Base-by-base conservation (phyloP, 2,113 vertebrate species). In the Aspidoscelis tigris region DNA sequence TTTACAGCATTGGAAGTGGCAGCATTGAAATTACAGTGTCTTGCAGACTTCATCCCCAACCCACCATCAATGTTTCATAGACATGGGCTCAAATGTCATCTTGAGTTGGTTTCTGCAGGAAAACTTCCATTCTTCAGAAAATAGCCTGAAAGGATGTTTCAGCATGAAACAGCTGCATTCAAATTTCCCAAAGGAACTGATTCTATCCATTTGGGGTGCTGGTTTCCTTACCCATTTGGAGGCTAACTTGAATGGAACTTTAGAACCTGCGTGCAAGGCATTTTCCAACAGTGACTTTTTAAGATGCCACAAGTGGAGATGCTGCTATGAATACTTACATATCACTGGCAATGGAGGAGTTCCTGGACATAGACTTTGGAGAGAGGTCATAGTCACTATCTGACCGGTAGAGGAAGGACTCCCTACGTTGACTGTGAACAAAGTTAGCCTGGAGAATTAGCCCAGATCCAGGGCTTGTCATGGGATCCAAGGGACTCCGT, bases 311-410 rank as follows among this genome's bases (percentile, higher is more conserved):
- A 61, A 5, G 7, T 66, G 5, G 44, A 84, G 26, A 66, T 41
- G 55, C 14, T 12, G 82, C 39, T 26, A 18, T 26, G 39, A 86
- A 44, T 88, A 97, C 97, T 99, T 92, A 99, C 99, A 99, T 99
- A 93, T 99, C 99, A 94, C 98, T 99, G 93, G 99, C 99, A 86
- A 99, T 99, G 94, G 99, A 99, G 96, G 99, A 99, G 96, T 99
- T 99, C 86, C 99, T 96, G 89, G 98, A 99, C 98, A 99, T 99
- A 69, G 98, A 99, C 95, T 99, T 99, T 85, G 99, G 98, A 75
- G 99, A 99, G 88, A 99, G 97, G 94, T 99, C 98, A 95, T 99
- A 99, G 94, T 99, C 98, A 0, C 98, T 99, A 96, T 99, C 99
- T 0, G 99, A 99, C 84, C 99, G 97, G 92, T 99, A 99, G 80